phyloP scores from a whole-genome alignment of 2,888 invertebrate genomes.

The Craniophora ligustri region DNA sequence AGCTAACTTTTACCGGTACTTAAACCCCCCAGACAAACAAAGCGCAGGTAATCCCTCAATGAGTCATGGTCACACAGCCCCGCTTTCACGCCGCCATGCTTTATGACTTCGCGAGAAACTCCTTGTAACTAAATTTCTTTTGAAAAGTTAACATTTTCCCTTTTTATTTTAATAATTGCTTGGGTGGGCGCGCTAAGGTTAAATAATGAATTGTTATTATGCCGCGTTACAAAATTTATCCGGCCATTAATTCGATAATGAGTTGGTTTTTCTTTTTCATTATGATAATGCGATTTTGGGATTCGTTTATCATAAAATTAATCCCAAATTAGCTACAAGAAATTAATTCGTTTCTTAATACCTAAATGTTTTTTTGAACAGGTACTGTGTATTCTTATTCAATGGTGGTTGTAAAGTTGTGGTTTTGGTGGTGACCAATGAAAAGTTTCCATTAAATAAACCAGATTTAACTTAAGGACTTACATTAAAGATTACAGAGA shows the following conservation, averaged over 20 bases:
- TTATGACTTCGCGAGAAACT: slow-evolving; percentile 46
- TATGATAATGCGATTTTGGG: not conserved
- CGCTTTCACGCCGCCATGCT: slow-evolving; percentile 51
- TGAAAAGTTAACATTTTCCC: slow-evolving; percentile 31
- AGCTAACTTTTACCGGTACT: slow-evolving; percentile 7
- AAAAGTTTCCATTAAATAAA: not conserved
- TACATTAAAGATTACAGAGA: no score
- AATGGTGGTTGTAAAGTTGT: no score
- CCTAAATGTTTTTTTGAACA: no score
- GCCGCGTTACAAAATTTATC: slow-evolving; percentile 1
- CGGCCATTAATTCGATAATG: slow-evolving; percentile 10
- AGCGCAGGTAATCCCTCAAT: slow-evolving; percentile 28
- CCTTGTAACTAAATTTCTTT: slow-evolving; percentile 45
- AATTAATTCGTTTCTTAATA: no score
- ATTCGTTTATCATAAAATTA: no score
- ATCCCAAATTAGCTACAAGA: no score
- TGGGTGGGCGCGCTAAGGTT: slow-evolving; percentile 13
- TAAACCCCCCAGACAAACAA: slow-evolving; percentile 16
- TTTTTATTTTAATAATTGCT: slow-evolving; percentile 21
- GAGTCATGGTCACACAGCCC: slow-evolving; percentile 19
- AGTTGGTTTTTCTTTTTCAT: not conserved
- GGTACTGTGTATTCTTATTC: no score
- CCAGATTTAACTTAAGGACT: not conserved
- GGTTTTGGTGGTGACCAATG: no score
- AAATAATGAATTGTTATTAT: not conserved